Base-by-base conservation (phyloP, 2,113 vertebrate genomes). In the Suncus etruscus region DNA sequence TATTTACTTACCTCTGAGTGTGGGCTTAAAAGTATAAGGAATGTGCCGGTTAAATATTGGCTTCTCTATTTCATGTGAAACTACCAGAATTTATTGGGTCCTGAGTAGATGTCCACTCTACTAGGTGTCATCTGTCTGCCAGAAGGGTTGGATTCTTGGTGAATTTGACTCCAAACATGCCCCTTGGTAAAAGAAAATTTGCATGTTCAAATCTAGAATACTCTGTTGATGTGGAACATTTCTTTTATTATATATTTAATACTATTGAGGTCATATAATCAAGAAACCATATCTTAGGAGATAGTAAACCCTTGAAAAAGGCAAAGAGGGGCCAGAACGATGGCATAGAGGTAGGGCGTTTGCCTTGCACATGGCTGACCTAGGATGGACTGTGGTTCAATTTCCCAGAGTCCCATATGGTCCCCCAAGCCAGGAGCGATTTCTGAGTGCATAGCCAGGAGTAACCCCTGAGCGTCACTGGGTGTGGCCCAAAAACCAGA, bases 231-330 rank as follows among this genome's bases (percentile, higher is more conserved):
- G 18, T 51, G 90, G 93, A 95, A 85, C 82, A 93, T 89, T 92
- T 86, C 92, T 96, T 97, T 97, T 95, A 92, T 94, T 87, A 70
- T 83, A 79, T 86, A 65, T 90, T 97, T 95, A 96, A 81, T 85
- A 86, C 75, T 68, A 9, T 12, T 63, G 48, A 85, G 47, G 6
- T 79, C 85, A 90, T 73, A 31, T 75, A 82, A 89, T 68, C 31
- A 96, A 83, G 87, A 89, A 89, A 87, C 83, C 90, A 8, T 91
- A 83, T 83, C 86, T 80, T 90, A 11, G 54, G 79, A 83, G n/a
- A 81, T 54, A 75, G 50, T 51, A 51, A n/a, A 81, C 58, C 32
- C 25, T n/a, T n/a, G n/a, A 54, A 54, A 16, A 54, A 54, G 18
- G 54, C 9, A 12, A 54, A 16, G 54, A 39, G 5, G 39, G 39